Conservation (phyloP, 2,113 vertebrate species). For the Tragelaphus strepsiceros region DNA sequence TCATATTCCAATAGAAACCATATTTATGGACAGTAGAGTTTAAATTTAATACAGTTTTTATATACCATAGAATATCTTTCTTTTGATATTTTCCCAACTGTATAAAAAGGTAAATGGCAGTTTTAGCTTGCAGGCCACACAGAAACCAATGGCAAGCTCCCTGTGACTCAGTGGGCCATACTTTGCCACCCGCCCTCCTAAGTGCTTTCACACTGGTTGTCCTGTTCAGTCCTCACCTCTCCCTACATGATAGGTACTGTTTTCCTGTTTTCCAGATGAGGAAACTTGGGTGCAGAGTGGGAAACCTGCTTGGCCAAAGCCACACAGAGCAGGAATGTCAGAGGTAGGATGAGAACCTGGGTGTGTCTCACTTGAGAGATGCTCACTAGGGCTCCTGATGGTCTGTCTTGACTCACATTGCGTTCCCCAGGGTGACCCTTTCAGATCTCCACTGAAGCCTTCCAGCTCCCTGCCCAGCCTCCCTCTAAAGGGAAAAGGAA, state of each 20-base stretch:
- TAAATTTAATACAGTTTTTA: background rate
- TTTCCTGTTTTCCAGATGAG: background rate
- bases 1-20: background rate
- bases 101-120: background rate
- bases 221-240: background rate
- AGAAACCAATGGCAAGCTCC: background rate
- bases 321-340: background rate
- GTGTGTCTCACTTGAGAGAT: background rate
- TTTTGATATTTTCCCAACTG: background rate
- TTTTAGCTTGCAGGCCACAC: background rate
- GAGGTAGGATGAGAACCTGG: background rate
- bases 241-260: background rate
- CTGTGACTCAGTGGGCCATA: background rate
- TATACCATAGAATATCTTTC: background rate
- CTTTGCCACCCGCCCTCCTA: background rate
- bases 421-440: background rate
- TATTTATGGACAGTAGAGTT: background rate
- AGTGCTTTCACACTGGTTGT: background rate
- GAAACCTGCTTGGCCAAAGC: background rate
- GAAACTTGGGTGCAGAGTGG: background rate
- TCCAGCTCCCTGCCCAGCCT: background rate
- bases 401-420: background rate
- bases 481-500: background rate
- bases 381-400: background rate
- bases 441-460: background rate